Evolutionary conservation across 1,140 invertebrate species (phyloP).

Genomic region (Zophobas morio): DNA sequence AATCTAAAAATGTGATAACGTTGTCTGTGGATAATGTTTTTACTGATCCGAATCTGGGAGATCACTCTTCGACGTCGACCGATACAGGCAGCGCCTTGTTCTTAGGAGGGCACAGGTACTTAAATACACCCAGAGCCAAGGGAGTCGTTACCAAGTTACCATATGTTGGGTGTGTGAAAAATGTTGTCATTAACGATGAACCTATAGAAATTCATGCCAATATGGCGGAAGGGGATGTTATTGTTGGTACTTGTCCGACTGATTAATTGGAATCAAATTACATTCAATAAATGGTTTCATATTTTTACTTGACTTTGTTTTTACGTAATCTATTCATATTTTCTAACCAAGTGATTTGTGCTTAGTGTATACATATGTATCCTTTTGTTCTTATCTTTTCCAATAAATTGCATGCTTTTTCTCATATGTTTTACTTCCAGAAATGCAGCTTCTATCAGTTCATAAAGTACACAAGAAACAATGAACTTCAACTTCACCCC

Average conservation of each 20-base stretch:
- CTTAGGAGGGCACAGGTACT: slow-evolving; percentile 87
- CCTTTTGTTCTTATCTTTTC: neutral
- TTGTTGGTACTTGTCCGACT: slow-evolving; percentile 80
- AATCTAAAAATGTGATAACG: slow-evolving; percentile 87
- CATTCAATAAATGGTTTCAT: slow-evolving; percentile 33
- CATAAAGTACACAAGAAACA: too few relatives aligned
- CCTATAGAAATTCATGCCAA: slow-evolving; percentile 73
- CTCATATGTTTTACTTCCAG: neutral
- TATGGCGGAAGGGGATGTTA: slow-evolving; percentile 77
- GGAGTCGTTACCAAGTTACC: slow-evolving; percentile 75
- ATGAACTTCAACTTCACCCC: too few relatives aligned
- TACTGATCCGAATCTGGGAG: slow-evolving; percentile 77
- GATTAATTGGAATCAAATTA: slow-evolving; percentile 69
- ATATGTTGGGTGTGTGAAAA: slow-evolving; percentile 88
- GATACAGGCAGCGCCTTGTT: slow-evolving; percentile 90
- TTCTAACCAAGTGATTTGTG: slow-evolving; percentile 5
- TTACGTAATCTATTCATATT: slow-evolving; percentile 1
- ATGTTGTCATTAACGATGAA: slow-evolving; percentile 77
- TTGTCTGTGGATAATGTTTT: slow-evolving; percentile 85
- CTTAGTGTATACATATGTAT: neutral
- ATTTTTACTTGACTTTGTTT: slow-evolving; percentile 1
- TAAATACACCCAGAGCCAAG: slow-evolving; percentile 67
- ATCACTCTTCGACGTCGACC: slow-evolving; percentile 75
- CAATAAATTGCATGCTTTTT: slow-evolving; percentile 7
- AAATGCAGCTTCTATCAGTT: too few relatives aligned